Conservation (phyloP, 2,888 invertebrate genomes). For the Microplitis deprimator region DNA sequence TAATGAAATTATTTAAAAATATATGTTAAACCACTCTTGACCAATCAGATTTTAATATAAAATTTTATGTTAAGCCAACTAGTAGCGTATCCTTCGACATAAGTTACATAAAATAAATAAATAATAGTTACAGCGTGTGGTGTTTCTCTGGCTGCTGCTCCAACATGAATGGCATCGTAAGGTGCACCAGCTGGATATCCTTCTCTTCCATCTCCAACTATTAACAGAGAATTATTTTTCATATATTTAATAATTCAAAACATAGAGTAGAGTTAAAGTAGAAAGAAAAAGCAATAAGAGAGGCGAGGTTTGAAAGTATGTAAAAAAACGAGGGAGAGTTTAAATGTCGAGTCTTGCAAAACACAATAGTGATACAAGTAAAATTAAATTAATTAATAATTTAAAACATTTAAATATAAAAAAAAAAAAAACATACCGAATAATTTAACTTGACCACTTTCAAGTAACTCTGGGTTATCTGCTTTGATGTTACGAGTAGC, state of each 20-base stretch:
- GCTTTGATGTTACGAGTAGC: conserved; percentile 84
- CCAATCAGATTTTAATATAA: too few relatives aligned
- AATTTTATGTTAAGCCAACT: too few relatives aligned
- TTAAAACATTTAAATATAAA: neutral
- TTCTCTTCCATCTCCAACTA: conserved; percentile 89
- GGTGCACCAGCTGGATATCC: conserved; percentile 85
- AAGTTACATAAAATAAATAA: neutral
- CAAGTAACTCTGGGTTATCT: conserved; percentile 81
- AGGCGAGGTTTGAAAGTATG: conserved; percentile 6
- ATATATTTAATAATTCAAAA: conserved; percentile 41
- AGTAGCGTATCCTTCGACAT: too few relatives aligned
- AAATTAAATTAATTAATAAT: neutral
- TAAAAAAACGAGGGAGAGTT: neutral
- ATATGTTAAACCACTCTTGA: too few relatives aligned
- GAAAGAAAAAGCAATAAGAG: conserved; percentile 2
- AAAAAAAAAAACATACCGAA: conserved; percentile 73
- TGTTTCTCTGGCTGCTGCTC: conserved; percentile 86
- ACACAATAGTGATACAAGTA: neutral
- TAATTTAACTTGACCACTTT: conserved; percentile 79
- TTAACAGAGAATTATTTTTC: conserved; percentile 62
- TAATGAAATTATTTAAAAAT: too few relatives aligned
- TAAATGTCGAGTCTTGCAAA: neutral
- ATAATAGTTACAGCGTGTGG: conserved; percentile 78
- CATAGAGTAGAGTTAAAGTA: too few relatives aligned
- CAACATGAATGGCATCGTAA: conserved; percentile 94